phyloP scores from a whole-genome alignment of 1,140 invertebrate genomes.

The Heliconius eleuchia region DNA sequence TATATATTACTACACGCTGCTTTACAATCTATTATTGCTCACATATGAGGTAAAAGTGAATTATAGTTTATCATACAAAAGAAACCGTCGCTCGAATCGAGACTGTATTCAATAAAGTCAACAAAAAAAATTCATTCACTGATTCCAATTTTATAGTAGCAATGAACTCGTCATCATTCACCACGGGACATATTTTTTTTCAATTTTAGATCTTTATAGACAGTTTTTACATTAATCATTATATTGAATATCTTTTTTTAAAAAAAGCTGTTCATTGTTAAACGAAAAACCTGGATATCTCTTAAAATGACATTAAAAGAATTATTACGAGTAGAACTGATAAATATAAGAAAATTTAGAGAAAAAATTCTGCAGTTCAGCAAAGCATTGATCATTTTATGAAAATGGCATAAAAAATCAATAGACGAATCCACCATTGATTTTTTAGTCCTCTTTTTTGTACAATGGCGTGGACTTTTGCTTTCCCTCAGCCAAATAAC shows the following conservation, averaged over 20 bases:
- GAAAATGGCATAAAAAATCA: not conserved
- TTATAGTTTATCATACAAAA: slow-evolving; percentile 23
- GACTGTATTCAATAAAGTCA: slow-evolving; percentile 22
- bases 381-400: slow-evolving; percentile 13
- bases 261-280: not conserved
- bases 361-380: not conserved
- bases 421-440: slow-evolving; percentile 8
- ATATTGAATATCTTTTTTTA: not conserved
- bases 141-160: slow-evolving; percentile 28
- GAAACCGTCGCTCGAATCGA: slow-evolving; percentile 16
- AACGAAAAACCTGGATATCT: slow-evolving; percentile 15
- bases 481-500: slow-evolving; percentile 63
- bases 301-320: slow-evolving; percentile 20
- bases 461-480: slow-evolving; percentile 37
- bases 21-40: slow-evolving; percentile 22
- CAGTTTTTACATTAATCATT: slow-evolving; percentile 28
- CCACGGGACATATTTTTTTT: slow-evolving; percentile 26
- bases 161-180: slow-evolving; percentile 26
- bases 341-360: not conserved
- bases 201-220: slow-evolving; percentile 20
- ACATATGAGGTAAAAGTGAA: slow-evolving; percentile 18
- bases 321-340: slow-evolving; percentile 7
- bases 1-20: slow-evolving; percentile 11
- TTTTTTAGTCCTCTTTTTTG: slow-evolving; percentile 25
- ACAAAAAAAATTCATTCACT: slow-evolving; percentile 29